A percentile compares a stretch with the other conserved stretches of the same genome.
These are phyloP conservation scores for Dorcus parallelipipedus DNA, from an alignment of 2,888 invertebrate genomes.

Conservation along the genomic window DNA sequence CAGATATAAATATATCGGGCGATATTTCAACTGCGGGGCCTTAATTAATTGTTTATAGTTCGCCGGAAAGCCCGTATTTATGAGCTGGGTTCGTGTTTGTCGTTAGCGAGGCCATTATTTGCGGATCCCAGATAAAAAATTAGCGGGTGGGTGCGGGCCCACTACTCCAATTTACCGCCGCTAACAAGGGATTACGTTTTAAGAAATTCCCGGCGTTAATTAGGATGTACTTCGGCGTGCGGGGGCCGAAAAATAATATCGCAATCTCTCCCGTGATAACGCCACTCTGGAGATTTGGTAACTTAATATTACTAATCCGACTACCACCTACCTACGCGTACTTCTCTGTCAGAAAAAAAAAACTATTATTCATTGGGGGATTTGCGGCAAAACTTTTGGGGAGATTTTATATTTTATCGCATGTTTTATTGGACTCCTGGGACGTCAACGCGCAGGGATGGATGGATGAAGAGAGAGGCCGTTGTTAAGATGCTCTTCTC, in stretches of 20 bases:
- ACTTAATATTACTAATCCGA: neutral
- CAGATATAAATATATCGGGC: slow-evolving; percentile 23
- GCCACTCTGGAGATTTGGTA: neutral
- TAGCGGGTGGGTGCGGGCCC: slow-evolving; percentile 15
- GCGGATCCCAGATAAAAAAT: slow-evolving; percentile 12
- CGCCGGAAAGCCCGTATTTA: slow-evolving; percentile 30
- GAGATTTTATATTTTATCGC: slow-evolving; percentile 15
- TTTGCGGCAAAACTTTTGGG: slow-evolving; percentile 10
- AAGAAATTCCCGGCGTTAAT: slow-evolving; percentile 30
- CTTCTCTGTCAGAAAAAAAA: neutral
- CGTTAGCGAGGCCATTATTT: neutral
- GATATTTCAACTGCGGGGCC: slow-evolving; percentile 31
- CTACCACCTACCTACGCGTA: neutral
- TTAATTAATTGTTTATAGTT: slow-evolving; percentile 35
- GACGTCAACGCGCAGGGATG: slow-evolving; percentile 5
- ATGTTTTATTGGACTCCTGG: slow-evolving; percentile 12
- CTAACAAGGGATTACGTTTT: slow-evolving; percentile 36
- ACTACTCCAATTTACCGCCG: slow-evolving; percentile 22
- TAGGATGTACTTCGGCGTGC: slow-evolving; percentile 32
- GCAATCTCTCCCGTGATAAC: slow-evolving; percentile 10
- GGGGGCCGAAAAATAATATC: slow-evolving; percentile 22
- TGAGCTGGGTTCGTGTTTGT: slow-evolving; percentile 11
- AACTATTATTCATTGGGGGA: slow-evolving; percentile 13
- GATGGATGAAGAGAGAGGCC: too few species aligned
- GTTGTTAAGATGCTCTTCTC: too few species aligned